Percentiles rank a stretch among this genome's conserved stretches.
Evolutionary conservation across 2,888 invertebrate genomes (phyloP).

Genomic region (Eudemis profundana): DNA sequence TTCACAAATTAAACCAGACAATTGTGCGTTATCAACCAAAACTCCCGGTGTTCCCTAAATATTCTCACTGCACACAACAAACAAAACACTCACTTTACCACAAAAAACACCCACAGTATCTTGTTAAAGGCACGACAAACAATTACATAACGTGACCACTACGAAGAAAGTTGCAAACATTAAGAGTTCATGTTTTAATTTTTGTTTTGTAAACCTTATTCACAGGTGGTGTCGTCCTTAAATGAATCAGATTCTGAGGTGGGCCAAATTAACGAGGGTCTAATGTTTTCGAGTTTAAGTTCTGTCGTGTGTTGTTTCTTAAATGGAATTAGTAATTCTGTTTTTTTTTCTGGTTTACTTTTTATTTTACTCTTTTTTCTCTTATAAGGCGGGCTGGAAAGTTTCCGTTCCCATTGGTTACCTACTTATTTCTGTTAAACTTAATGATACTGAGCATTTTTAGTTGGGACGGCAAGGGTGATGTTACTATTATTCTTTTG

Average conservation of each 20-base stretch:
- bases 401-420: neutral
- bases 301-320: conserved; percentile 12
- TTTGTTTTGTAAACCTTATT: conserved; percentile 9
- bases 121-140: too few species aligned
- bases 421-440: neutral
- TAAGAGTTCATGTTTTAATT: neutral
- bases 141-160: too few species aligned
- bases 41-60: neutral
- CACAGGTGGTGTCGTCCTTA: conserved; percentile 33
- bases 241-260: conserved; percentile 28
- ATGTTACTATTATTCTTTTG: neutral
- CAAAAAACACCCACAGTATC: neutral
- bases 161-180: too few species aligned
- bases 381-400: conserved; percentile 8
- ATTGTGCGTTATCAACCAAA: too few species aligned
- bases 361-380: conserved; percentile 9
- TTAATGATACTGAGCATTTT: too few species aligned
- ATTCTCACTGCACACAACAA: neutral
- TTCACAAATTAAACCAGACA: too few species aligned
- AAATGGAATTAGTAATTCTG: conserved; percentile 6
- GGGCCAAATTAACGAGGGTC: conserved; percentile 17
- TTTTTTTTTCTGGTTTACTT: neutral
- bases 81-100: conserved; percentile 4
- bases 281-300: conserved; percentile 3
- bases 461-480: too few species aligned